Evolutionary conservation across 2,888 invertebrate genomes (phyloP), one percentile per base, ranked within the genome.

Genomic region (Allolobophora icterica): DNA sequence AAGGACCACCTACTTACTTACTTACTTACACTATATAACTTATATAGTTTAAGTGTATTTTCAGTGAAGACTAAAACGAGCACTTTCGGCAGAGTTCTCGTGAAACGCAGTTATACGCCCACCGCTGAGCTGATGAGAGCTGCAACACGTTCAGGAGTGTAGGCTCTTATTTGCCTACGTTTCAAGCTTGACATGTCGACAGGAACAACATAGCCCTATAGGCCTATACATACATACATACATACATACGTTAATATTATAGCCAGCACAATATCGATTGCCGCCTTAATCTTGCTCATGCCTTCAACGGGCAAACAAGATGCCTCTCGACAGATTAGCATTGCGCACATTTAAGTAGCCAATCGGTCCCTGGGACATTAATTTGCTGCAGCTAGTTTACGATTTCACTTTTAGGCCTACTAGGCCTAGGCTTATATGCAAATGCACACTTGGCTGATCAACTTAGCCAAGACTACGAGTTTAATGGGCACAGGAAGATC

Each of bases 211-310:
- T 71, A 13, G n/a, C n/a, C 71, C 30, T 71, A 11, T n/a, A n/a
- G 71, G 71, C 71, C 52, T 52, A 52, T 71, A 11, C 71, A n/a
- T n/a, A n/a, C n/a, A n/a, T n/a, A n/a, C n/a, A 52, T 71, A 11
- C 71, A n/a, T n/a, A n/a, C n/a, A 71, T 71, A n/a, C 71, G n/a
- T 71, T 71, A 71, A 71, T 71, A 71, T n/a, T n/a, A 71, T 71
- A 71, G 71, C n/a, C 71, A 0, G 71, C 6, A 11, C 71, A n/a
- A n/a, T 71, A 71, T 71, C 52, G 13, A n/a, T n/a, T 71, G 11
- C 4, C 3, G 71, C 8, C 11, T 71, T 71, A 71, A 71, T 71
- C 71, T 71, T n/a, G 6, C 71, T 71, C 1, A 4, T 4, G 5
- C 3, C 3, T 58, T 45, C 45, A 45, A 13, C 21, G 45, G 15